Conservation (phyloP, 2,888 invertebrate species). For the Sclerodermus sp. region DNA sequence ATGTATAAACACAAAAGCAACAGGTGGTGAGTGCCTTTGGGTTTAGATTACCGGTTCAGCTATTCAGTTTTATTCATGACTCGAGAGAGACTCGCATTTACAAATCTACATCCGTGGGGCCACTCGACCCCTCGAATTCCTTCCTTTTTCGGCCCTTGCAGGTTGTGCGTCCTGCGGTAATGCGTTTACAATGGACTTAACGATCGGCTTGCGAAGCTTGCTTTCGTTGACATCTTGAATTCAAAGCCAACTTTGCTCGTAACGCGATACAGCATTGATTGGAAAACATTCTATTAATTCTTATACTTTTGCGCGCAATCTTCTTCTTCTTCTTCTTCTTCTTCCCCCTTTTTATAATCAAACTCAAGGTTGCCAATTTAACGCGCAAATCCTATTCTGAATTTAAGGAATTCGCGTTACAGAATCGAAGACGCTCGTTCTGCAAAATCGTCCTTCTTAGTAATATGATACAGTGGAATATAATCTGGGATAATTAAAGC, state of each 20-base stretch:
- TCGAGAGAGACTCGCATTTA: slow-evolving; percentile 23
- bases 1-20: slow-evolving; percentile 34
- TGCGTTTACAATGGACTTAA: slow-evolving; percentile 32
- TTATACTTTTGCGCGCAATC: no score
- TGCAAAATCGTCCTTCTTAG: no score
- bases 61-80: slow-evolving; percentile 43
- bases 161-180: slow-evolving; percentile 20
- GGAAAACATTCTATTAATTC: no score
- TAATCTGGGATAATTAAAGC: slow-evolving; percentile 36
- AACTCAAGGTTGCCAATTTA: no score
- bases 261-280: no score
- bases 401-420: no score
- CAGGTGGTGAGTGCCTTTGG: slow-evolving; percentile 38
- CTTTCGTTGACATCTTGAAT: slow-evolving; percentile 5
- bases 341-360: no score
- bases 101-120: slow-evolving; percentile 26
- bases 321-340: no score
- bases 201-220: slow-evolving; percentile 22
- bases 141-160: slow-evolving; percentile 24
- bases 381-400: no score
- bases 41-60: slow-evolving; percentile 35
- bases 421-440: no score
- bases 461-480: slow-evolving; percentile 34
- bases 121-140: slow-evolving; percentile 29
- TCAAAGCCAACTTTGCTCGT: slow-evolving; percentile 11